These are phyloP conservation scores for Mya arenaria DNA, from an alignment of 1,140 invertebrate genomes.

Conservation along the genomic window DNA sequence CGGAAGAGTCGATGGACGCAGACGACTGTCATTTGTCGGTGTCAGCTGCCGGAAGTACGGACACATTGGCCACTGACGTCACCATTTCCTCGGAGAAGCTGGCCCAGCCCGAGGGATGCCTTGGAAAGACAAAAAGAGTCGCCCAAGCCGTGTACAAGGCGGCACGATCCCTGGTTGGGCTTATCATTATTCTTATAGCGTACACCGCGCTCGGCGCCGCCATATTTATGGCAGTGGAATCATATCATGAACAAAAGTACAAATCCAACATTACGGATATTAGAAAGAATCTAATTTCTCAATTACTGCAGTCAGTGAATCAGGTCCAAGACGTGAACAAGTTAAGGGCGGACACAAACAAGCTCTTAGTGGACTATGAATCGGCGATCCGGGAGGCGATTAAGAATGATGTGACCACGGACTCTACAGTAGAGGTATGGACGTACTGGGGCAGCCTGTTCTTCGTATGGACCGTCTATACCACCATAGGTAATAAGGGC, in stretches of 20 bases:
- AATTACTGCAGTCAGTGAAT: not conserved
- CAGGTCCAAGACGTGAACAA: not conserved
- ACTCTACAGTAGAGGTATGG: constrained; percentile 77
- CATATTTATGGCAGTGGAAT: constrained; percentile 24
- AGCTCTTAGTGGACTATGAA: constrained; percentile 10
- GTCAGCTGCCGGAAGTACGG: too few relatives aligned
- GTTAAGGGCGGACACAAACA: not conserved
- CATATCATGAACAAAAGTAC: constrained; percentile 30
- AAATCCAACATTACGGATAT: constrained; percentile 17
- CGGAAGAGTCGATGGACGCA: too few relatives aligned
- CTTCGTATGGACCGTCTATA: constrained; percentile 60
- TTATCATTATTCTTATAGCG: not conserved
- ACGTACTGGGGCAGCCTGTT: constrained; percentile 53
- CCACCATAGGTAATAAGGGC: constrained; percentile 64
- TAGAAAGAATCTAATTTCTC: not conserved
- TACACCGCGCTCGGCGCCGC: constrained; percentile 22
- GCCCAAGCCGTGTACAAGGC: constrained; percentile 15
- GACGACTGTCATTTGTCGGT: too few relatives aligned
- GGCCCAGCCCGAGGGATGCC: not conserved
- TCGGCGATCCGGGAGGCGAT: not conserved
- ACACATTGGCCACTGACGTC: too few relatives aligned
- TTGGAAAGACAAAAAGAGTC: constrained; percentile 9
- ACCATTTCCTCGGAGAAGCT: too few relatives aligned
- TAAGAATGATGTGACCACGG: not conserved
- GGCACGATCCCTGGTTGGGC: constrained; percentile 9